phyloP scores from a whole-genome alignment of 2,888 invertebrate genomes.

The Dione juno region DNA sequence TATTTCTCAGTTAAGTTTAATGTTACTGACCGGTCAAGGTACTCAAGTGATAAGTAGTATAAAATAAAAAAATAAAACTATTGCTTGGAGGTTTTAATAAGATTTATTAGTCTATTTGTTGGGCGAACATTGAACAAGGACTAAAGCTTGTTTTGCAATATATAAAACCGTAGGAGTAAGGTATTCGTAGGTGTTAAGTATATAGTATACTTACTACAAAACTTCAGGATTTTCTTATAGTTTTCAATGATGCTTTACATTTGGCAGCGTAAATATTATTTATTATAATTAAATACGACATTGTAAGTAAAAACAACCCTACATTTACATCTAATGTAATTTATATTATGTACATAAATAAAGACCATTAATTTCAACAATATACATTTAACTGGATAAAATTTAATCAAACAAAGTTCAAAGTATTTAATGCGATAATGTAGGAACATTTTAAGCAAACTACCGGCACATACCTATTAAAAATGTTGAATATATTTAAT shows the following conservation, averaged over 20 bases:
- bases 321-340: neutral
- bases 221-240: slow-evolving; percentile 59
- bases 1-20: neutral
- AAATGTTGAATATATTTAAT: too few relatives aligned
- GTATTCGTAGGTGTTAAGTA: slow-evolving; percentile 40
- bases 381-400: too few relatives aligned
- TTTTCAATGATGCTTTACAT: slow-evolving; percentile 49
- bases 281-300: neutral
- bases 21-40: neutral
- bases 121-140: slow-evolving; percentile 27
- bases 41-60: neutral
- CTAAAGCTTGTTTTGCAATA: slow-evolving; percentile 38
- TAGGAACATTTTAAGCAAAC: too few relatives aligned
- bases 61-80: neutral
- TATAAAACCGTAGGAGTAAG: slow-evolving; percentile 42
- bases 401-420: too few relatives aligned
- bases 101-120: slow-evolving; percentile 37
- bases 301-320: neutral
- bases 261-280: slow-evolving; percentile 38
- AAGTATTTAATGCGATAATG: too few relatives aligned
- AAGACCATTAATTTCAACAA: neutral
- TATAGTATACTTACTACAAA: slow-evolving; percentile 50
- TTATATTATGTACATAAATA: neutral
- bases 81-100: slow-evolving; percentile 6
- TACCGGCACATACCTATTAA: too few relatives aligned